These are phyloP conservation scores for Zaprionus camerounensis DNA, from an alignment of 1,140 invertebrate species.

Conservation along the genomic window DNA sequence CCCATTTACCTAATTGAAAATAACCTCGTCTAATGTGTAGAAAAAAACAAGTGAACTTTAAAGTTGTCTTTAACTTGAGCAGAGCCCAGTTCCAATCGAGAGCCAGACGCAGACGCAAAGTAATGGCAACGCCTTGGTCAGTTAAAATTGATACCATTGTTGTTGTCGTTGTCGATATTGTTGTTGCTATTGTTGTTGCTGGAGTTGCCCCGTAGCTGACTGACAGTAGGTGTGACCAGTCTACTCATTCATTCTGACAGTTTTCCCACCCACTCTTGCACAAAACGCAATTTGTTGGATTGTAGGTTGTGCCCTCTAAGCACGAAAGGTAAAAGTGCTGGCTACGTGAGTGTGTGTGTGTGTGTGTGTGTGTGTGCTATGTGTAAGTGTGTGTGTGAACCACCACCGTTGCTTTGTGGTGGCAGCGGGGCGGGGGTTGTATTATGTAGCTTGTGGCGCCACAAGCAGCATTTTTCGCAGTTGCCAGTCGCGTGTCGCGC, in stretches of 20 bases:
- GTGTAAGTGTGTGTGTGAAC: conserved; percentile 41
- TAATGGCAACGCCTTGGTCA: conserved; percentile 73
- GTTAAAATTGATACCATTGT: conserved; percentile 57
- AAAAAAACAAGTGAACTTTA: conserved; percentile 51
- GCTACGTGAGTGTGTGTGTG: conserved; percentile 15
- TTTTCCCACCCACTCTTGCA: conserved; percentile 82
- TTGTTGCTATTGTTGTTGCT: conserved; percentile 45
- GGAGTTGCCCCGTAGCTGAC: conserved; percentile 58
- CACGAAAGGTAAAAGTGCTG: conserved; percentile 67
- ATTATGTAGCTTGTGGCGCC: conserved; percentile 68
- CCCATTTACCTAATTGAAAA: conserved; percentile 71
- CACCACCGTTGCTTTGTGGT: conserved; percentile 57
- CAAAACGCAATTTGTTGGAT: conserved; percentile 83
- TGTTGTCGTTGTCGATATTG: conserved; percentile 29
- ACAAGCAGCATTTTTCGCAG: conserved; percentile 76
- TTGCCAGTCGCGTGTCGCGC: conserved; percentile 78
- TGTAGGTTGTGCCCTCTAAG: conserved; percentile 81
- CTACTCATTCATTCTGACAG: conserved; percentile 84
- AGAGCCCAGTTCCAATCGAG: conserved; percentile 22
- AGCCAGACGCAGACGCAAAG: conserved; percentile 42
- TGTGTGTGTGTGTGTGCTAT: too few species aligned
- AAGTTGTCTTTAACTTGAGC: conserved; percentile 42
- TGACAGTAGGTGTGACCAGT: conserved; percentile 83
- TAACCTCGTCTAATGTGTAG: conserved; percentile 30
- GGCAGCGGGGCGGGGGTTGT: conserved; percentile 48